These are phyloP conservation scores for Phymorhynchus buccinoides DNA, from an alignment of 1,140 invertebrate genomes.

Conservation along the genomic window DNA sequence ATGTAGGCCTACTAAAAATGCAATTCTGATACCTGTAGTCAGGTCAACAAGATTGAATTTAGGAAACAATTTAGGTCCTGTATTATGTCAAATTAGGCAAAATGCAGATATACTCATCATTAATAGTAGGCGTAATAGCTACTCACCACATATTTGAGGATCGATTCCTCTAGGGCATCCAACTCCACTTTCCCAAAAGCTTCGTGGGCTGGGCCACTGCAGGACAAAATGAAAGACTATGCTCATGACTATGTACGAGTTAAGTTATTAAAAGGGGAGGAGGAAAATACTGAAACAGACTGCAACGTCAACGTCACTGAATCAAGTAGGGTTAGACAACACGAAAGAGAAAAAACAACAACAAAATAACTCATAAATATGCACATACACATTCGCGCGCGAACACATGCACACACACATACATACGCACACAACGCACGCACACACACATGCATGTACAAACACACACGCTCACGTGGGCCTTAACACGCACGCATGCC, in stretches of 20 bases:
- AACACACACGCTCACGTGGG: no score
- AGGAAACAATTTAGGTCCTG: not conserved
- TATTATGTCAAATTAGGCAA: not conserved
- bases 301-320: no score
- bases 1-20: not conserved
- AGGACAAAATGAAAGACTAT: not conserved
- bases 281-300: not conserved
- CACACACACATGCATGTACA: no score
- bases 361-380: not conserved
- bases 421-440: no score
- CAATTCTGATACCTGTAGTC: not conserved
- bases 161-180: conserved; percentile 41
- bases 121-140: not conserved
- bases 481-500: no score
- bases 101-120: not conserved
- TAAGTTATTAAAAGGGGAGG: no score
- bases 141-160: conserved; percentile 58
- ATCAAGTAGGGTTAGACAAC: no score
- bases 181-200: conserved; percentile 52
- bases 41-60: not conserved
- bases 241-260: no score
- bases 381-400: no score
- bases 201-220: conserved; percentile 46
- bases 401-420: no score
- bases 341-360: not conserved